These are phyloP conservation scores for Drosophila kepulauana DNA, from an alignment of 1,140 invertebrate species.

Conservation along the genomic window DNA sequence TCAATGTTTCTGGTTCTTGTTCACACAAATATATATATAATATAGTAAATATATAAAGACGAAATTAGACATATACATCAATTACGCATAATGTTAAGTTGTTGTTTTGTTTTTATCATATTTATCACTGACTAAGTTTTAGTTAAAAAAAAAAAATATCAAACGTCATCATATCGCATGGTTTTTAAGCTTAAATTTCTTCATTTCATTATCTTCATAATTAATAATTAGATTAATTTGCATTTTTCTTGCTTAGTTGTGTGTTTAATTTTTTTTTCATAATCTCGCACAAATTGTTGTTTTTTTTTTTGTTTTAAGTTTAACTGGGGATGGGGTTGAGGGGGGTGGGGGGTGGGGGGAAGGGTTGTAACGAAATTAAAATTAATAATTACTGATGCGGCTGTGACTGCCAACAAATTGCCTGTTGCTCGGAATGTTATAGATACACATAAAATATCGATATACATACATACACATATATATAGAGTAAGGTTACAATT, in stretches of 20 bases:
- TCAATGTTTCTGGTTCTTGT: slow-evolving; percentile 43
- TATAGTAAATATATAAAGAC: slow-evolving; percentile 43
- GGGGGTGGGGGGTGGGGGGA: not conserved
- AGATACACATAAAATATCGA: slow-evolving; percentile 52
- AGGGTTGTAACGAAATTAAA: slow-evolving; percentile 61
- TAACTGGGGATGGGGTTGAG: slow-evolving; percentile 7
- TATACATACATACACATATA: slow-evolving; percentile 29
- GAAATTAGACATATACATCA: slow-evolving; percentile 53
- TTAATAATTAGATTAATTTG: slow-evolving; percentile 19
- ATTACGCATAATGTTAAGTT: slow-evolving; percentile 21
- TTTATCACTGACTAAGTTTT: slow-evolving; percentile 72
- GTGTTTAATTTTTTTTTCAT: slow-evolving; percentile 28
- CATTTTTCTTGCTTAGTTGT: slow-evolving; percentile 12
- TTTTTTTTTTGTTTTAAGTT: not conserved
- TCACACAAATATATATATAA: slow-evolving; percentile 20
- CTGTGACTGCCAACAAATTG: slow-evolving; percentile 74
- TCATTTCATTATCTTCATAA: slow-evolving; percentile 9
- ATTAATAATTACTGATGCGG: slow-evolving; percentile 83
- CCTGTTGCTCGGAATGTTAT: slow-evolving; percentile 77
- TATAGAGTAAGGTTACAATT: slow-evolving; percentile 25
- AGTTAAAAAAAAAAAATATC: slow-evolving; percentile 69
- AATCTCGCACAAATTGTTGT: slow-evolving; percentile 41
- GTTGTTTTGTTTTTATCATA: slow-evolving; percentile 28
- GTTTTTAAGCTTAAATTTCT: slow-evolving; percentile 33
- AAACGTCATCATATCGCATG: slow-evolving; percentile 76